Evolutionary conservation across 2,113 vertebrate genomes (phyloP).

Genomic region (Origma solitaria): DNA sequence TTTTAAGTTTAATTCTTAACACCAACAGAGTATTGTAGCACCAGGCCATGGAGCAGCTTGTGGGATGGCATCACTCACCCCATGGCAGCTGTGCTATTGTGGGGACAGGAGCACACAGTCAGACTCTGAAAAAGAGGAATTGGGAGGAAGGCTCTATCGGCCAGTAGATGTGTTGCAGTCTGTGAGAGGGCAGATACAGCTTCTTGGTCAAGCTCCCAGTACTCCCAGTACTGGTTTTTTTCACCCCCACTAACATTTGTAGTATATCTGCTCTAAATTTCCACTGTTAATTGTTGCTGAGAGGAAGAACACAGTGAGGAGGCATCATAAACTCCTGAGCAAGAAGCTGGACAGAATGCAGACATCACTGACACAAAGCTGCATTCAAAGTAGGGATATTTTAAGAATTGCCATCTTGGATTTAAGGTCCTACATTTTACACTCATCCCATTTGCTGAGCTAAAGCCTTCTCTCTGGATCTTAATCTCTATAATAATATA

Average conservation of each 20-base stretch:
- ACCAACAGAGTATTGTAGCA: rapidly evolving
- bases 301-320: background rate
- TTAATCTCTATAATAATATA: background rate
- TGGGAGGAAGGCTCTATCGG: background rate
- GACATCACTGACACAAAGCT: background rate
- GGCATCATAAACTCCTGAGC: background rate
- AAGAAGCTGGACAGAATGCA: background rate
- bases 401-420: background rate
- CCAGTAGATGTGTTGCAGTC: background rate
- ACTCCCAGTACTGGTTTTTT: background rate
- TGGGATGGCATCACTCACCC: background rate
- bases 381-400: background rate
- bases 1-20: background rate
- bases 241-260: background rate
- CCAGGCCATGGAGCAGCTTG: background rate
- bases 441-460: background rate
- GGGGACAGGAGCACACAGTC: background rate
- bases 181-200: background rate
- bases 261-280: background rate
- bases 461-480: background rate
- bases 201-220: background rate
- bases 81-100: background rate
- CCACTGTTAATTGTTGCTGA: background rate
- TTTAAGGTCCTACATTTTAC: background rate
- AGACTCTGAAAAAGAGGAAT: background rate